Percentiles rank a stretch among this genome's conserved stretches.
These are phyloP conservation scores for Nannospalax galili DNA, from an alignment of 2,113 vertebrate genomes.

Conservation along the genomic window DNA sequence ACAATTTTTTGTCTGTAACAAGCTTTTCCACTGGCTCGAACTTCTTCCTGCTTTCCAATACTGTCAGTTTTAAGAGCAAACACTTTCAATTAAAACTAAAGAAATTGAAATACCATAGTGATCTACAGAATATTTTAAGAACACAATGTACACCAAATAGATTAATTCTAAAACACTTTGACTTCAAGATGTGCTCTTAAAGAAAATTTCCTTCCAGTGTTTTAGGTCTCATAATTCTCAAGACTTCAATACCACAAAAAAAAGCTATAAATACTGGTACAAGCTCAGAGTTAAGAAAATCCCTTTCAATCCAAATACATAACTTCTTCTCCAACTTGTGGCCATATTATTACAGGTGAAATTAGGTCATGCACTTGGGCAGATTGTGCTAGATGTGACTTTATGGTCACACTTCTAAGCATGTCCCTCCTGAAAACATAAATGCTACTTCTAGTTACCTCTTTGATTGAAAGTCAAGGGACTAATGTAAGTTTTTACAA, in stretches of 20 bases:
- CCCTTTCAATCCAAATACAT: constrained; percentile 43
- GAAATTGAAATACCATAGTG: constrained; percentile 76
- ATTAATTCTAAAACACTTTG: constrained; percentile 72
- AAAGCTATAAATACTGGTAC: background rate
- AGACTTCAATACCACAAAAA: constrained; percentile 46
- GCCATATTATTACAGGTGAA: constrained; percentile 67
- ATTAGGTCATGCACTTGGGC: constrained; percentile 76
- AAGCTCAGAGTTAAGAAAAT: background rate
- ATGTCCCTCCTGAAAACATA: constrained; percentile 41
- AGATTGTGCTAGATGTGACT: background rate
- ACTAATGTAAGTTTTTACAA: constrained; percentile 28
- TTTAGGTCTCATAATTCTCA: constrained; percentile 55
- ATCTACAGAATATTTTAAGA: constrained; percentile 75
- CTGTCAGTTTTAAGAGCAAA: constrained; percentile 73
- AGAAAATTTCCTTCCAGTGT: constrained; percentile 38
- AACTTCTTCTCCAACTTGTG: constrained; percentile 24
- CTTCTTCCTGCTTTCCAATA: constrained; percentile 77
- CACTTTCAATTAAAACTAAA: constrained; percentile 71
- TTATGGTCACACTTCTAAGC: constrained; percentile 47
- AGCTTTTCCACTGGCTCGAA: constrained; percentile 78
- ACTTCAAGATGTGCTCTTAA: constrained; percentile 63
- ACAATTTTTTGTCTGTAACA: constrained; percentile 75
- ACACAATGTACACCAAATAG: constrained; percentile 79
- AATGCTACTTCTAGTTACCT: background rate
- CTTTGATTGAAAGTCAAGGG: background rate